Evolutionary conservation across 2,888 invertebrate species (phyloP).

Genomic region (Ferdinandea cuprea): DNA sequence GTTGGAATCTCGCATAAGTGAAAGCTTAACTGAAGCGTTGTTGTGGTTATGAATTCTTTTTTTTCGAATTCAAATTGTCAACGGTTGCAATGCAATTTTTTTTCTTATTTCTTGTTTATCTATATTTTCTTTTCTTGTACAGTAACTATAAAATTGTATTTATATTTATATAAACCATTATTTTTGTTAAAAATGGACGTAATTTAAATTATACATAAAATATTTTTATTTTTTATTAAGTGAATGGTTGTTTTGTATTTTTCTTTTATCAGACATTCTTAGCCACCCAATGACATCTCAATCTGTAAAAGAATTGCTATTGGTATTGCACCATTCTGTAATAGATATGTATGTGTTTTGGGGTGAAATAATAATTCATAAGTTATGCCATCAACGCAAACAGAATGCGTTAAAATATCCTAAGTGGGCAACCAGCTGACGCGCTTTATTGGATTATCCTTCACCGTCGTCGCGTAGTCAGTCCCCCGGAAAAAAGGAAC

Average conservation of each 20-base stretch:
- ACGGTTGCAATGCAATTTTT: conserved; percentile 37
- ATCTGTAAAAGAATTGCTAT: conserved; percentile 27
- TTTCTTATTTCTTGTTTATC: background rate
- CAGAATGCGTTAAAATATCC: conserved; percentile 79
- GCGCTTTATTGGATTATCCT: conserved; percentile 79
- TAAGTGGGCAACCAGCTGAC: conserved; percentile 83
- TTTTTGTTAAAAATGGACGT: conserved; percentile 41
- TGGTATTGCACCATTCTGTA: background rate
- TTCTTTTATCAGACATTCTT: background rate
- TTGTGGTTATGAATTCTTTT: conserved; percentile 58
- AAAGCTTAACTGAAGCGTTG: conserved; percentile 54
- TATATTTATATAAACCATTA: conserved; percentile 56
- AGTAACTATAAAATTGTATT: conserved; percentile 71
- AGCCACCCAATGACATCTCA: conserved; percentile 15
- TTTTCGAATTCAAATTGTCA: conserved; percentile 61
- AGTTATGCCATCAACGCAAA: conserved; percentile 82
- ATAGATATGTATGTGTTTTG: conserved; percentile 23
- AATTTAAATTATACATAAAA: conserved; percentile 50
- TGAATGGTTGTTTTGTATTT: background rate
- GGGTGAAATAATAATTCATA: conserved; percentile 80
- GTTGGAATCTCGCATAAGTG: conserved; percentile 64
- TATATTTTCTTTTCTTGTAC: conserved; percentile 60
- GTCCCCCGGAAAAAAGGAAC: conserved; percentile 29
- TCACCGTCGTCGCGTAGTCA: too few species aligned
- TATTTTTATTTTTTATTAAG: conserved; percentile 15